A percentile compares a stretch with the other conserved stretches of the same genome.
phyloP scores from a whole-genome alignment of 2,113 vertebrate species.

The Syrrhaptes paradoxus region DNA sequence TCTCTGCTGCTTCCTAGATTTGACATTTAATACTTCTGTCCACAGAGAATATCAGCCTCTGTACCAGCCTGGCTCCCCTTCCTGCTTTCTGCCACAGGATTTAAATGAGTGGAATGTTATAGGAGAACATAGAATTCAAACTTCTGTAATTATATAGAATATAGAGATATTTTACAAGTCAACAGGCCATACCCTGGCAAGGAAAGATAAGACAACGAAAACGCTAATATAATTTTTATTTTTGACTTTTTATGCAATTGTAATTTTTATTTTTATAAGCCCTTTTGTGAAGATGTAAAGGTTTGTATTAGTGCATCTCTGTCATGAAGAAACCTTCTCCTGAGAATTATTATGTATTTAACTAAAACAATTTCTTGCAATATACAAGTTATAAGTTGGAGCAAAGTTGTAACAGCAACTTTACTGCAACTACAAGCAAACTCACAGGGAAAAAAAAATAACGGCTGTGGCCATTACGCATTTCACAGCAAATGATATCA shows the following conservation, averaged over 20 bases:
- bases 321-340: background rate
- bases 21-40: background rate
- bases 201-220: background rate
- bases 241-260: background rate
- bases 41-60: background rate
- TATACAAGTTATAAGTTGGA: background rate
- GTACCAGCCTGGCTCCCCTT: background rate
- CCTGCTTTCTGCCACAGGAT: background rate
- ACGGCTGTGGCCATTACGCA: background rate
- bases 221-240: background rate
- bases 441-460: background rate
- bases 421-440: background rate
- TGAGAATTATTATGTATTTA: background rate
- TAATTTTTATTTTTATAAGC: background rate
- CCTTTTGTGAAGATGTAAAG: background rate
- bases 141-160: background rate
- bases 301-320: background rate
- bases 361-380: background rate
- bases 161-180: background rate
- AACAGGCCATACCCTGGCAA: background rate
- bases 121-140: background rate
- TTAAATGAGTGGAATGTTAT: background rate
- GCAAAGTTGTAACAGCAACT: background rate
- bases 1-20: background rate
- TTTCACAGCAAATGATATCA: slow-evolving; percentile 14